Evolutionary conservation across 2,888 invertebrate species (phyloP).

Genomic region (Melipona beecheii): DNA sequence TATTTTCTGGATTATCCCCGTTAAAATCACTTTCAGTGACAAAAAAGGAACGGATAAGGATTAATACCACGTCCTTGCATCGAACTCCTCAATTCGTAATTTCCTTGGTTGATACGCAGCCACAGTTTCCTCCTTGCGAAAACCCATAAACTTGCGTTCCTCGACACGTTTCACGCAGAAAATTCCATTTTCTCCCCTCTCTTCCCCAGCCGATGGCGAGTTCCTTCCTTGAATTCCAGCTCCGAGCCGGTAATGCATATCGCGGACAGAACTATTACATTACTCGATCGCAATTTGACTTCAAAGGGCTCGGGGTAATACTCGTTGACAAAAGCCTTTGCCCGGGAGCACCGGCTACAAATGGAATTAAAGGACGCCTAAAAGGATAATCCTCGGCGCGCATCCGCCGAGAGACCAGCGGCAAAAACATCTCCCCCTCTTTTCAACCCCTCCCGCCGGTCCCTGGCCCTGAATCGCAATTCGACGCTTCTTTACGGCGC

Average conservation of each 20-base stretch:
- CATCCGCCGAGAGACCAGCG: conserved; percentile 46
- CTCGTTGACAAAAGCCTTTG: conserved; percentile 69
- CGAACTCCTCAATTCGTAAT: background rate
- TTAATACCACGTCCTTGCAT: background rate
- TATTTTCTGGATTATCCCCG: too few species aligned
- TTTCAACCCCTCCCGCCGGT: background rate
- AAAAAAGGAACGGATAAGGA: too few species aligned
- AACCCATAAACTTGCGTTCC: background rate
- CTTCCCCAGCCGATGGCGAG: background rate
- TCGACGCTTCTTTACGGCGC: conserved; percentile 57
- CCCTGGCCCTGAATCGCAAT: conserved; percentile 51
- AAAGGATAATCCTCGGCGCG: conserved; percentile 64
- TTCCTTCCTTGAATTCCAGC: conserved; percentile 36
- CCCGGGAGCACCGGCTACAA: conserved; percentile 49
- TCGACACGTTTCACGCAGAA: conserved; percentile 14
- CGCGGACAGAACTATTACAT: conserved; percentile 59
- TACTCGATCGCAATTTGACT: conserved; percentile 68
- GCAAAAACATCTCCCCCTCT: conserved; percentile 52
- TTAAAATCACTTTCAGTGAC: too few species aligned
- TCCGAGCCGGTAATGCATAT: conserved; percentile 46
- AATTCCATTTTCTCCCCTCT: conserved; percentile 41
- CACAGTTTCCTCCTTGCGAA: background rate
- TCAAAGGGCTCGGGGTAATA: conserved; percentile 65
- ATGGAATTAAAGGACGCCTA: conserved; percentile 68
- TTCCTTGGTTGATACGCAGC: background rate